These are phyloP conservation scores for Phalacrocorax brasilianus DNA, from an alignment of 2,113 vertebrate species.

Conservation along the genomic window DNA sequence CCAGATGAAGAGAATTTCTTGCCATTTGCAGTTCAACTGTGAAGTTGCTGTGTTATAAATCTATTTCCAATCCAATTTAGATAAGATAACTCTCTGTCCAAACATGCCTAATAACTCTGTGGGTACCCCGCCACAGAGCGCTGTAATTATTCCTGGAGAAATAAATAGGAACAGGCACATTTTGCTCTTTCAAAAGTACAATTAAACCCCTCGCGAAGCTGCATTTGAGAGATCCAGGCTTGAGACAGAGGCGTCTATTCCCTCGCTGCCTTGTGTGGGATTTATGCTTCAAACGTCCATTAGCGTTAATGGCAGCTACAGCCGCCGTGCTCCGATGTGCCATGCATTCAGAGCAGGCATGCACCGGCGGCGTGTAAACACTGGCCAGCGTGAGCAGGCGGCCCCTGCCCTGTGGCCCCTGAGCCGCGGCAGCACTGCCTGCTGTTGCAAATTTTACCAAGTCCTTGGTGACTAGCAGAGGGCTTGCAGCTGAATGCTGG, in stretches of 20 bases:
- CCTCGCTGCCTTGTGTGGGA: neutral
- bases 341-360: neutral
- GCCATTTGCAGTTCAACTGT: slow-evolving; percentile 30
- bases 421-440: neutral
- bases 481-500: neutral
- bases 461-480: neutral
- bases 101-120: slow-evolving; percentile 3
- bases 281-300: slow-evolving; percentile 29
- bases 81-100: slow-evolving; percentile 39
- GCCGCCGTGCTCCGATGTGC: neutral
- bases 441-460: neutral
- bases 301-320: slow-evolving; percentile 41
- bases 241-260: neutral
- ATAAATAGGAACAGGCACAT: slow-evolving; percentile 8
- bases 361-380: neutral
- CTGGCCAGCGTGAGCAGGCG: neutral
- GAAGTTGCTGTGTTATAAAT: slow-evolving; percentile 33
- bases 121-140: neutral
- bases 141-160: neutral
- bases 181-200: neutral
- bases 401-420: neutral
- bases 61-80: slow-evolving; percentile 35
- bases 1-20: slow-evolving; percentile 16
- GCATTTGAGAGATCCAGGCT: neutral
- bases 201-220: neutral